Percentiles rank a stretch among this genome's conserved stretches.
These are phyloP conservation scores for Limnephilus auricula DNA, from an alignment of 2,888 invertebrate species.

Conservation along the genomic window DNA sequence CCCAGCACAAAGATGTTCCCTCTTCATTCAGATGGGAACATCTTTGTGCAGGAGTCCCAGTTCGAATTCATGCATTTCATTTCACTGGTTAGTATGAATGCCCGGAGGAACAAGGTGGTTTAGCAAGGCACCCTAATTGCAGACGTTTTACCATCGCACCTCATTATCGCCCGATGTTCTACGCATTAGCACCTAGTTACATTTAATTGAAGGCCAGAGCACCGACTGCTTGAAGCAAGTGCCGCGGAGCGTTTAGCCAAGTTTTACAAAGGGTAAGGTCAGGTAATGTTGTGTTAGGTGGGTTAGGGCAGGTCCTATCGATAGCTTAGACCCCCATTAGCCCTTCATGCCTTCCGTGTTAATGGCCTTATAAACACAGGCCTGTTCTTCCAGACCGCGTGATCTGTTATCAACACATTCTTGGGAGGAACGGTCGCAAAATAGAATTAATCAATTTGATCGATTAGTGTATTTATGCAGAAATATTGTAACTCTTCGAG, in stretches of 20 bases:
- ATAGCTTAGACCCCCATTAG: slow-evolving; percentile 4
- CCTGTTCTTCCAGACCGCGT: neutral
- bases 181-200: slow-evolving; percentile 54
- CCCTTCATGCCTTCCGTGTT: slow-evolving; percentile 38
- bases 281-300: neutral
- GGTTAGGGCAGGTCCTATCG: neutral
- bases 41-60: neutral
- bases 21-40: neutral
- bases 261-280: neutral
- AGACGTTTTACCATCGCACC: slow-evolving; percentile 31
- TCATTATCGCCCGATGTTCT: slow-evolving; percentile 18
- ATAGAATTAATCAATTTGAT: neutral
- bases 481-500: neutral
- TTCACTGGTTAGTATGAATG: neutral
- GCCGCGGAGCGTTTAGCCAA: neutral
- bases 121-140: slow-evolving; percentile 23
- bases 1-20: no score
- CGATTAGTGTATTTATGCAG: neutral
- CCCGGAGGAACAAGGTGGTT: slow-evolving; percentile 45
- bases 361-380: neutral
- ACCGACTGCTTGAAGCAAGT: neutral
- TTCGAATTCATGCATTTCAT: neutral
- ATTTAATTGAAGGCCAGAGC: slow-evolving; percentile 27
- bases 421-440: neutral
- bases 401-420: slow-evolving; percentile 10